Conservation (phyloP, 2,888 invertebrate genomes). For the Ormyrus thymus region DNA sequence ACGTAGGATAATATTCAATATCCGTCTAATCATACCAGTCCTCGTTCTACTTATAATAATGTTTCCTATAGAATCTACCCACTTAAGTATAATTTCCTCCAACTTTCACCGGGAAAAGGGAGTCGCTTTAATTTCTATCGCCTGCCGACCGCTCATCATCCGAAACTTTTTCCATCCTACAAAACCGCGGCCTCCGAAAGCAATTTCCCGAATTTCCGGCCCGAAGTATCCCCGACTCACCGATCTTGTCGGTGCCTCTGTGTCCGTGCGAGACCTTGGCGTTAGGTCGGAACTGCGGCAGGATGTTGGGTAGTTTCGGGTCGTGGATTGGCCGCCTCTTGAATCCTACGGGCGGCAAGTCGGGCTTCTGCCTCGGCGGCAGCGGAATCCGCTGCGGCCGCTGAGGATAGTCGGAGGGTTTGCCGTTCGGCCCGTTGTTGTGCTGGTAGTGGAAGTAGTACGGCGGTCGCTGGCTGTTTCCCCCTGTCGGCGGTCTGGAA, state of each 20-base stretch:
- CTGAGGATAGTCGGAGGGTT: conserved; percentile 26
- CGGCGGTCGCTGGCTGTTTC: conserved; percentile 61
- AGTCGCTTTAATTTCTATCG: no score
- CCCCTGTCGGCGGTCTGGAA: conserved; percentile 47
- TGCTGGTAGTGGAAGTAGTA: conserved; percentile 65
- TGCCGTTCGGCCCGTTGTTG: conserved; percentile 40
- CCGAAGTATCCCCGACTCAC: conserved; percentile 53
- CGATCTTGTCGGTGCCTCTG: conserved; percentile 68
- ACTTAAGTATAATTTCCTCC: no score
- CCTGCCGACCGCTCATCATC: no score
- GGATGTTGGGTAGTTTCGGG: conserved; percentile 79
- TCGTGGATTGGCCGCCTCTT: conserved; percentile 62
- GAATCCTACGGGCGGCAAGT: conserved; percentile 56
- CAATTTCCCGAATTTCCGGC: no score
- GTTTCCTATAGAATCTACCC: no score
- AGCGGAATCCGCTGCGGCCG: conserved; percentile 64
- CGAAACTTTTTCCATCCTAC: no score
- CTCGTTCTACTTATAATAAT: no score
- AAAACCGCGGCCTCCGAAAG: no score
- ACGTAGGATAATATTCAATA: no score
- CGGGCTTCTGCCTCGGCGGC: conserved; percentile 61
- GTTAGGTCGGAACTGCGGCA: conserved; percentile 84
- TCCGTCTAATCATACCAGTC: no score
- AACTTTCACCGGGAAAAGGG: no score
- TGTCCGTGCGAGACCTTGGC: conserved; percentile 78